Conservation (phyloP, 1,140 invertebrate species). For the Euglossa dilemma region DNA sequence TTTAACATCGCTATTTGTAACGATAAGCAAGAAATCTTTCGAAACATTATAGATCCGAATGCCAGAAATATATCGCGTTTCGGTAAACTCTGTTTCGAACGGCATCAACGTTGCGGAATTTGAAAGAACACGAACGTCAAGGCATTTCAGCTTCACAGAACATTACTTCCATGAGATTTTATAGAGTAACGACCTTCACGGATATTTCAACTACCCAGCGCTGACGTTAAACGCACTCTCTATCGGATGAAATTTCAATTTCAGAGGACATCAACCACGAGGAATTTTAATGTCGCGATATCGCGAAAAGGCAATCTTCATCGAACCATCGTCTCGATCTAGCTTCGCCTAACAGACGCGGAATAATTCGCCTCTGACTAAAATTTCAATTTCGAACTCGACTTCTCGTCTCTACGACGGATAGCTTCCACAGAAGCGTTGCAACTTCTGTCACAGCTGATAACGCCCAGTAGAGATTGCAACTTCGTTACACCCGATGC, state of each 20-base stretch:
- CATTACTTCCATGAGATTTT: not conserved
- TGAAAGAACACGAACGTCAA: not conserved
- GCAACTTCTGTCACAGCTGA: too few species aligned
- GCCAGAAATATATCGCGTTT: not conserved
- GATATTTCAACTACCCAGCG: not conserved
- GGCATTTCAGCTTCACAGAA: constrained; percentile 1
- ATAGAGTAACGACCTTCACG: constrained; percentile 7
- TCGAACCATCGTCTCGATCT: not conserved
- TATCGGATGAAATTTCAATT: not conserved
- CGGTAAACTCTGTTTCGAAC: not conserved
- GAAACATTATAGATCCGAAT: too few species aligned
- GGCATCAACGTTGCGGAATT: not conserved
- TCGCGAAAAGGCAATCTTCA: too few species aligned
- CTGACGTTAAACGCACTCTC: not conserved
- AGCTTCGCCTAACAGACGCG: too few species aligned
- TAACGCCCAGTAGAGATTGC: too few species aligned
- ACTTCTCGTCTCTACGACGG: too few species aligned
- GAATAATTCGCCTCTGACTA: too few species aligned
- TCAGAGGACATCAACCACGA: not conserved
- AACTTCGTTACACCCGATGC: too few species aligned
- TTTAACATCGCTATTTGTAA: too few species aligned
- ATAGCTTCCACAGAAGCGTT: too few species aligned
- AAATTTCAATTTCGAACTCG: too few species aligned
- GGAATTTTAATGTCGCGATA: not conserved
- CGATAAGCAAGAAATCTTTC: too few species aligned